Percentiles rank a stretch among this genome's conserved stretches.
phyloP scores from a whole-genome alignment of 2,113 vertebrate species.

The Murina feae region DNA sequence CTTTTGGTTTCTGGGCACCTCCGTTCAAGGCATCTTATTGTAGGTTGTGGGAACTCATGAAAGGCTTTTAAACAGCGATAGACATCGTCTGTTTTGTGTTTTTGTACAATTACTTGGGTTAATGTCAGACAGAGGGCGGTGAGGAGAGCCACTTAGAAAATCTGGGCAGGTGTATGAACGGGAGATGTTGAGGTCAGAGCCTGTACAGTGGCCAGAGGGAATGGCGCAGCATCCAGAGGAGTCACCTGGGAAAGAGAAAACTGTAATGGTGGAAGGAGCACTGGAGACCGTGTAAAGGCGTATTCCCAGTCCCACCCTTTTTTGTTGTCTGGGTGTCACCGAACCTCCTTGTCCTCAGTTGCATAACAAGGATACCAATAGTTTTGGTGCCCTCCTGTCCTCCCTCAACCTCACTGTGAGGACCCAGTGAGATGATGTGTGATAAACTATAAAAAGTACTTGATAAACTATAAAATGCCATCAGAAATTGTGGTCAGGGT shows the following conservation, averaged over 20 bases:
- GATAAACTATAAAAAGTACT: not conserved
- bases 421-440: not conserved
- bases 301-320: not conserved
- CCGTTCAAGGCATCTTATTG: not conserved
- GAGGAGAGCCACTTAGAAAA: not conserved
- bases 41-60: not conserved
- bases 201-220: not conserved
- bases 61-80: not conserved
- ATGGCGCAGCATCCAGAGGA: not conserved
- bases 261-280: not conserved
- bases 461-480: not conserved
- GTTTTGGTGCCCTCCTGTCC: fast-evolving
- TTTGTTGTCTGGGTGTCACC: not conserved
- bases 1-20: not conserved
- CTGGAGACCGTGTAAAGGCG: not conserved
- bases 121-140: not conserved
- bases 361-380: not conserved
- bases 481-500: not conserved
- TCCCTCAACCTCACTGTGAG: not conserved
- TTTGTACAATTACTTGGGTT: not conserved
- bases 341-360: not conserved
- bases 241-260: not conserved
- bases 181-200: not conserved
- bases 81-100: not conserved
- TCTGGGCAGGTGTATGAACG: not conserved